Conservation (phyloP, 1,140 invertebrate genomes). For the Drosophila jambulina region DNA sequence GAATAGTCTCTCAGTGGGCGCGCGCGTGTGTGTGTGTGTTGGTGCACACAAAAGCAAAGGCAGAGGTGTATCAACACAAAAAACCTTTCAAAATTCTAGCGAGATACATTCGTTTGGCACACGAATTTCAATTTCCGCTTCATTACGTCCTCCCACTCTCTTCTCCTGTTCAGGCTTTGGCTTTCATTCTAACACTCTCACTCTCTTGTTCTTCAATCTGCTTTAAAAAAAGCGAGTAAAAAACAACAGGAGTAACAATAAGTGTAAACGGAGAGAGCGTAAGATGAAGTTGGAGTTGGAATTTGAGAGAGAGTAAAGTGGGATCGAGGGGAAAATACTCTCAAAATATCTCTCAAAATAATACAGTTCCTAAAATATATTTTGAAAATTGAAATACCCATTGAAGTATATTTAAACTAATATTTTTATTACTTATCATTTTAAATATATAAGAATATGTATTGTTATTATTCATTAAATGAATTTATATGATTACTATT, state of each 20-base stretch:
- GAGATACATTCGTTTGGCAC: constrained; percentile 54
- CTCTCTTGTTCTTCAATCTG: constrained; percentile 9
- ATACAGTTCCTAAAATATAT: neutral
- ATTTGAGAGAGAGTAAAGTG: neutral
- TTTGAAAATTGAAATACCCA: neutral
- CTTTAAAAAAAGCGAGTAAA: constrained; percentile 4
- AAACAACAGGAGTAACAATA: constrained; percentile 1
- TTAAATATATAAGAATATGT: too few relatives aligned
- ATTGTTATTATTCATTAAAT: too few relatives aligned
- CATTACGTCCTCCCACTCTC: constrained; percentile 41
- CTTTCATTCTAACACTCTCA: neutral
- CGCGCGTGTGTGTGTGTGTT: neutral
- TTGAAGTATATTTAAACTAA: neutral
- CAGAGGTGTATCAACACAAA: constrained; percentile 66
- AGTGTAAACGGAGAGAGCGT: neutral
- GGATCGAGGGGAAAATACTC: neutral
- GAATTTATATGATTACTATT: too few relatives aligned
- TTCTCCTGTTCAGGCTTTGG: neutral
- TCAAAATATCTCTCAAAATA: neutral
- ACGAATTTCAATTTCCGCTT: constrained; percentile 73
- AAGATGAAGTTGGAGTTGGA: neutral
- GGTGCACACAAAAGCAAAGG: constrained; percentile 35
- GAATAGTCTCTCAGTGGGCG: constrained; percentile 2
- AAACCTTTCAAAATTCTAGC: constrained; percentile 73
- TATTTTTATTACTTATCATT: too few relatives aligned